Conservation (phyloP, 2,888 invertebrate species). For the Eupithecia abbreviata region DNA sequence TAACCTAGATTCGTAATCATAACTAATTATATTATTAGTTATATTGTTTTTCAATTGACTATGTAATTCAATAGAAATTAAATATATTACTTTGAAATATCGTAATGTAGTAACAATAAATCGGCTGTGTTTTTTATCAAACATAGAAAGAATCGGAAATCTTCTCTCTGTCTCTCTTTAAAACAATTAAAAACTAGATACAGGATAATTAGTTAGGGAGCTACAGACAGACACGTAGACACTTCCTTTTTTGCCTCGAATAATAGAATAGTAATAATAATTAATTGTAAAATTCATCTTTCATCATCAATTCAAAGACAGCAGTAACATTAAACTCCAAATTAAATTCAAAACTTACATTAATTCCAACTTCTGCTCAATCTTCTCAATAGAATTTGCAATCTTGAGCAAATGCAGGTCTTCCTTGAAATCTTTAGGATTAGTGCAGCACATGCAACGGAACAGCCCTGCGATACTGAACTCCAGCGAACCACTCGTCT, state of each 20-base stretch:
- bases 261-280: neutral
- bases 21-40: too few species aligned
- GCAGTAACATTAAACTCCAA: neutral
- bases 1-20: too few species aligned
- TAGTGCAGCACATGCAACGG: conserved; percentile 94
- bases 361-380: conserved; percentile 89
- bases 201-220: neutral
- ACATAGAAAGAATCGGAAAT: neutral
- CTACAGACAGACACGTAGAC: neutral
- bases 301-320: neutral
- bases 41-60: too few species aligned
- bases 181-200: neutral
- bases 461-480: conserved; percentile 93
- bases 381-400: conserved; percentile 89
- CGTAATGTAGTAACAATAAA: neutral
- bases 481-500: conserved; percentile 93
- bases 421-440: conserved; percentile 93
- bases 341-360: conserved; percentile 58
- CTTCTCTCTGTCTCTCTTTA: neutral
- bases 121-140: neutral
- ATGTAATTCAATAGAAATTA: too few species aligned
- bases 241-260: neutral
- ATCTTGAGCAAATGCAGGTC: conserved; percentile 92
- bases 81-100: neutral
- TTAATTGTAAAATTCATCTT: neutral